Conservation (phyloP, 2,888 invertebrate species). For the Megaustenia siamemsis region DNA sequence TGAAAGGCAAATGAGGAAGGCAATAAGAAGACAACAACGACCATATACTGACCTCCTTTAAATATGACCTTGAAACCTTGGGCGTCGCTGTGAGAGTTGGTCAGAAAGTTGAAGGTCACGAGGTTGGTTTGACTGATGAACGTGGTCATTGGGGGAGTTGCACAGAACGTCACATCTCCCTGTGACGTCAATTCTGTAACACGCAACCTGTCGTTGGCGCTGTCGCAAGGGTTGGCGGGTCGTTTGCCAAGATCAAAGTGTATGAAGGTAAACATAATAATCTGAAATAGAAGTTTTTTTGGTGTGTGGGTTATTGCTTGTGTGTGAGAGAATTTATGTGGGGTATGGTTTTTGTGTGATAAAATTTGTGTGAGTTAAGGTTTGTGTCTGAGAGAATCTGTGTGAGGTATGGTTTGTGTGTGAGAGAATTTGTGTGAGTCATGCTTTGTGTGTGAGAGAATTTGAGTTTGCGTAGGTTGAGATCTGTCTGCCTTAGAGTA, state of each 20-base stretch:
- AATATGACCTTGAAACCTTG: conserved; percentile 75
- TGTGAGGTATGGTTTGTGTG: no score
- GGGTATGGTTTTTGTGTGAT: no score
- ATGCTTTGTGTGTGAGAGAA: no score
- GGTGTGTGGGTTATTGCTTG: no score
- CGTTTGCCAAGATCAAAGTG: conserved; percentile 73
- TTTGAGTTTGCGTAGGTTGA: no score
- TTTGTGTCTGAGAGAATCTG: no score
- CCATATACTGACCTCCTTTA: conserved; percentile 67
- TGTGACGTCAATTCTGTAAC: conserved; percentile 64
- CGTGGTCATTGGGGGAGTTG: conserved; percentile 67
- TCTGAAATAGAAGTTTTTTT: conserved; percentile 65
- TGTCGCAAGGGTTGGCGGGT: conserved; percentile 64
- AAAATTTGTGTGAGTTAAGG: not conserved
- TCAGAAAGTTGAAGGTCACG: conserved; percentile 68
- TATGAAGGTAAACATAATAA: conserved; percentile 69
- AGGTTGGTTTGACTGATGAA: conserved; percentile 68
- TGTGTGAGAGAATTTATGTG: no score
- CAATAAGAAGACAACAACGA: no score
- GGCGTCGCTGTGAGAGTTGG: conserved; percentile 71
- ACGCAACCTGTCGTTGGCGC: conserved; percentile 67
- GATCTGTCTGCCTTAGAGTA: no score
- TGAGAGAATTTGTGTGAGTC: no score
- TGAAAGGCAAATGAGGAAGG: no score
- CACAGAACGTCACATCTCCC: conserved; percentile 64